Base-by-base conservation (phyloP, 2,113 vertebrate genomes). In the Glareola pratincola region DNA sequence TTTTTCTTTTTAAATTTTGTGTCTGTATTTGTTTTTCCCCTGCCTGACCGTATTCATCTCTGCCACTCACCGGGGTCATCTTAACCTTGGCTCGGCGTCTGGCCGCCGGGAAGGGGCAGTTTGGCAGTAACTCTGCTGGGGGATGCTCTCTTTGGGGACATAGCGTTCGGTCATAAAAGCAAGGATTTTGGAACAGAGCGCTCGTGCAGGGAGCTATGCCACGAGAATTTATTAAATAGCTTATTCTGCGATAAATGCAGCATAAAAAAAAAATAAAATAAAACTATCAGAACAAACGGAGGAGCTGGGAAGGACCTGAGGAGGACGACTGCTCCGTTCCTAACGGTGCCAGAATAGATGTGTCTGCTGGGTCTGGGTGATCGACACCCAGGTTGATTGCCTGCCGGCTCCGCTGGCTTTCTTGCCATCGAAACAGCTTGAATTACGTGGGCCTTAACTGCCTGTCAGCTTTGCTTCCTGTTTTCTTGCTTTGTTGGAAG, bases 1-100 rank as follows among this genome's bases (percentile, higher is more conserved):
- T 17, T 3, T 10, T 4, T 1, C 7, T 2, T 5, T 13, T 43
- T 26, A 9, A 41, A 36, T 2, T 21, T 12, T 16, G 45, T 60
- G 36, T 81, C 74, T 92, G 12, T 47, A 16, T 54, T 90, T 90
- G 48, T 43, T 95, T 94, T 57, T 8, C 81, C 62, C 21, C 9
- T 11, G 75, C 27, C 72, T 68, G 24, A 26, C 29, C 2, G 0
- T 9, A 19, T 86, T 24, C 54, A 83, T 95, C 43, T 67, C 54
- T 76, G 81, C 81, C 17, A 12, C 60, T 66, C 69, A 21, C 66
- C 5, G 8, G 50, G 86, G 76, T 95, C 88, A 69, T 30, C 47
- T 66, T 23, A 69, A 73, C 93, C 94, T 51, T 69, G 90, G 75
- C 88, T 83, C 3, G 1, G 79, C 4, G 8, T 69, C 59, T 69